phyloP scores from a whole-genome alignment of 2,888 invertebrate genomes.

The Polymixis flavicincta region DNA sequence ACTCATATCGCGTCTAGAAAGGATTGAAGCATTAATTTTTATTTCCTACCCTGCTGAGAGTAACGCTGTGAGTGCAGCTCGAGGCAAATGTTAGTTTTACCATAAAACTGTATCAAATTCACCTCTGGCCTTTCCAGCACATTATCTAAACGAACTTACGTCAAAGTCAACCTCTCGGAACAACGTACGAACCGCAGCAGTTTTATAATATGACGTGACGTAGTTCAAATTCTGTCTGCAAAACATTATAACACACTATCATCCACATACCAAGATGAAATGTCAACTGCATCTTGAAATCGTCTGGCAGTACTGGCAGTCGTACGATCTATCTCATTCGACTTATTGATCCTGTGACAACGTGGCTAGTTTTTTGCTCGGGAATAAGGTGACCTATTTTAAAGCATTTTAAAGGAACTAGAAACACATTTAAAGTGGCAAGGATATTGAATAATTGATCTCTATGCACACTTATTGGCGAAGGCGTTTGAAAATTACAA shows the following conservation, averaged over 20 bases:
- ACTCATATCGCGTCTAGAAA: conserved; percentile 3
- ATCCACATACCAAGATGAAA: conserved; percentile 27
- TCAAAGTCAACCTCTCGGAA: conserved; percentile 35
- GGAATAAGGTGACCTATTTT: conserved; percentile 54
- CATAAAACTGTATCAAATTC: conserved; percentile 41
- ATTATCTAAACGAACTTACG: conserved; percentile 28
- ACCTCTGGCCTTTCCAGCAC: conserved; percentile 37
- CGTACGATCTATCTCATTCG: conserved; percentile 40
- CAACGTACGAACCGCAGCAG: conserved; percentile 2
- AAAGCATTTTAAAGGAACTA: conserved; percentile 8
- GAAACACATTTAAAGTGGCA: conserved; percentile 14
- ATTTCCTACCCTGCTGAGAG: conserved; percentile 16
- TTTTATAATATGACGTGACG: conserved; percentile 44
- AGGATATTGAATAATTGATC: conserved; percentile 15
- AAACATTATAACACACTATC: conserved; percentile 16
- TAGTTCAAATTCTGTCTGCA: conserved; percentile 42
- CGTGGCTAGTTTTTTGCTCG: conserved; percentile 31
- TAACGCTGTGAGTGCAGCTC: conserved; percentile 24
- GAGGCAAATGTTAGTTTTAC: conserved; percentile 30
- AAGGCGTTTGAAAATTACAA: background rate
- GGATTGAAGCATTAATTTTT: conserved; percentile 34
- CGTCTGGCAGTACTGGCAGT: conserved; percentile 18
- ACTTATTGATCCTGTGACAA: conserved; percentile 57
- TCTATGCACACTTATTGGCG: background rate
- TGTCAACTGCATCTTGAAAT: conserved; percentile 43